Base-by-base conservation (phyloP, 2,113 vertebrate species). In the Lates calcarifer region DNA sequence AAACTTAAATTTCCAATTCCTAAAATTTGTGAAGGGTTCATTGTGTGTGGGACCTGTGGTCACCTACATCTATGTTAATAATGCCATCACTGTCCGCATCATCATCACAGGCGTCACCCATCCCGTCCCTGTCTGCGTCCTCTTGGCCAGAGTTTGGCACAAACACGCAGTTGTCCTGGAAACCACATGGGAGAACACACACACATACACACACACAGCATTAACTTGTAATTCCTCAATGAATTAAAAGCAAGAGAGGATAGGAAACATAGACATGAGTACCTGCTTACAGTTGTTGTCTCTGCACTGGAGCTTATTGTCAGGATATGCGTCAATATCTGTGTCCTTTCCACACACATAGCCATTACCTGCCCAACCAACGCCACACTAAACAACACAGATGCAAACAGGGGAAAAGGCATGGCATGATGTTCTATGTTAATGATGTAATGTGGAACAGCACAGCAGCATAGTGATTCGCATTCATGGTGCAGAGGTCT, bases 71-170 rank as follows among this genome's bases (percentile, higher is more conserved):
- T 22, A 95, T 89, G 39, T 99, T 99, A 22, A 89, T 53, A 84
- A 99, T 96, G 57, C 97, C 96, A 6, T 99, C 98, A 55, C 94
- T 97, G 76, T 99, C 98, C 0, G 98, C 97, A 45, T 99, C 98
- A 0, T 97, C 95, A 2, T 99, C 98, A 81, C 98, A 99, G 3
- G 97, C 93, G 22, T 99, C 96, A 17, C 98, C 98, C 41, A 93
- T 71, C 35, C 97, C 97, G 26, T 99, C 96, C 70, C 93, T 76
- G 82, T 99, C 98, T 0, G 97, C 96, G 62, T 99, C 98, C 91
- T 99, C 98, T 93, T 99, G 98, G 63, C 98, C 98, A 45, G 98
- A 99, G 90, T 99, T 99, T 37, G 98, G 98, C 66, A 99, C 96
- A 72, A 95, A 97, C 22, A 95, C 88, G 89, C 98, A 99, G 90